Base-by-base conservation (phyloP, 2,888 invertebrate genomes). In the Danaus chrysippus region DNA sequence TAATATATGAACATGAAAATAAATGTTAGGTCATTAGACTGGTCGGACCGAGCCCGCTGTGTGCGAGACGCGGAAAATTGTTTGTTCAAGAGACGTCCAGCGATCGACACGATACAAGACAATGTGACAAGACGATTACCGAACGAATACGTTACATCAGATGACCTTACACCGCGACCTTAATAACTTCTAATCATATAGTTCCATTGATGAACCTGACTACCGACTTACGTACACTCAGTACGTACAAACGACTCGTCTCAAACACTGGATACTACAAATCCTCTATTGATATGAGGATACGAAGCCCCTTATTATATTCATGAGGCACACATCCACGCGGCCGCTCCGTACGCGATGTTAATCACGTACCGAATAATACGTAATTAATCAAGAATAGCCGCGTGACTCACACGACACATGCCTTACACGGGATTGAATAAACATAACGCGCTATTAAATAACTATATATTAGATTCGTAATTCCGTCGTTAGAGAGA, bases 11-110 rank as follows among this genome's bases (percentile, higher is more conserved):
- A n/a, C 13, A 46, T 17, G 17, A 17, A 49, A 10, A 49, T 49
- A 49, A 49, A 49, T 49, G 46, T 46, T 10, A 49, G 49, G 49
- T 49, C 49, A 49, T 49, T 49, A 49, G 15, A 49, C 49, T 17
- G 10, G 3, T 34, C 46, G 13, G 49, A 56, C 66, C 68, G 68
- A 65, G 34, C 73, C 72, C 75, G 76, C 81, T 84, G 82, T 81
- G 82, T 80, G 79, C 79, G 82, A 81, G 78, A 77, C 79, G 80
- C 84, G 87, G 78, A 81, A 86, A 87, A 86, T 87, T 83, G 80
- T 71, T 73, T 72, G 72, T 71, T 73, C 75, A 76, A 77, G 80
- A 77, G 82, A 79, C 78, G 78, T 76, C 79, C 79, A 82, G 78
- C 81, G 71, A 17, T 43, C 34, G 9, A 52, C n/a, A n/a, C 23